These are phyloP conservation scores for Aspidoscelis tigris DNA, from an alignment of 2,113 vertebrate genomes.

Conservation along the genomic window DNA sequence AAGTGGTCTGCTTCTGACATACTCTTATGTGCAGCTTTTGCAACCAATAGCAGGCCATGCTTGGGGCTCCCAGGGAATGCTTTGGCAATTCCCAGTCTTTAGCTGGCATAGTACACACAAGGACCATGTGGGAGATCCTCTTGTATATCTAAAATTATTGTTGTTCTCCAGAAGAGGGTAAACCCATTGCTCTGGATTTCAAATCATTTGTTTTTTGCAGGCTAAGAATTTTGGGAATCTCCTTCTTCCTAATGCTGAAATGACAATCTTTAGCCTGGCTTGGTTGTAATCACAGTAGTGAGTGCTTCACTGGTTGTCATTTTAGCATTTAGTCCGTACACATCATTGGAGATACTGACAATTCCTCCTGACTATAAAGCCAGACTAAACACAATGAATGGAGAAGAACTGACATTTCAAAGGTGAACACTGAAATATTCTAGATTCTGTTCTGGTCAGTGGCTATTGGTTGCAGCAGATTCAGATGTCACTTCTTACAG, in stretches of 20 bases:
- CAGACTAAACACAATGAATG: not conserved
- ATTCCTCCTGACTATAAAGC: not conserved
- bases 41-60: no score
- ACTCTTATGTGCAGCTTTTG: no score
- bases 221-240: not conserved
- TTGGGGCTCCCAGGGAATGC: no score
- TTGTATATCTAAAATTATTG: not conserved
- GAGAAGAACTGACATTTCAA: not conserved
- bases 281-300: not conserved
- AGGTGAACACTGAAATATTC: not conserved
- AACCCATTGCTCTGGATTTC: not conserved
- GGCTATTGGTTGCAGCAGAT: not conserved
- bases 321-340: conserved; percentile 9
- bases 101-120: no score
- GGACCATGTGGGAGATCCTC: no score
- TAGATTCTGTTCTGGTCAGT: not conserved
- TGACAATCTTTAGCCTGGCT: conserved; percentile 16
- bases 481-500: not conserved
- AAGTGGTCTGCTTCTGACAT: no score
- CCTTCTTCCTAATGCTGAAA: not conserved
- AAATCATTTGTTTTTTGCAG: rapidly evolving
- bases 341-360: not conserved
- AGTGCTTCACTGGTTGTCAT: not conserved
- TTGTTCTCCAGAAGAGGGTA: not conserved
- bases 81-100: no score